Conservation (phyloP, 2,888 invertebrate species). For the Schrankia costaestrigalis region DNA sequence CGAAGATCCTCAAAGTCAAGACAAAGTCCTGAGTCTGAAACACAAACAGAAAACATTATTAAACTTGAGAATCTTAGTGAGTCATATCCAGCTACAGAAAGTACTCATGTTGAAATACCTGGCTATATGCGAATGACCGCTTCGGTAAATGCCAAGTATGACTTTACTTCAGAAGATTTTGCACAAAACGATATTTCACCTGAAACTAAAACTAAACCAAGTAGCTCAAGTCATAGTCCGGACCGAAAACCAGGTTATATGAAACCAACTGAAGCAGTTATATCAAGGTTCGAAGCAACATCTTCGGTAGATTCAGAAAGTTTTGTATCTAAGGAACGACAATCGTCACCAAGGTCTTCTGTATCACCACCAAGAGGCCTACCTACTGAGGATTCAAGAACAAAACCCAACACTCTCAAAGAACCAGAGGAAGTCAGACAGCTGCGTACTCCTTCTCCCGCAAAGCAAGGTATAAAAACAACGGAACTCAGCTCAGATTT, state of each 20-base stretch:
- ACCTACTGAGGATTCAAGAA: constrained; percentile 12
- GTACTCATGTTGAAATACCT: constrained; percentile 11
- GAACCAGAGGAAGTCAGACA: constrained; percentile 32
- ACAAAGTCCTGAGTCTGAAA: constrained; percentile 18
- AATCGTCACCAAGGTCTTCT: constrained; percentile 16
- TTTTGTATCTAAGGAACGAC: constrained; percentile 11
- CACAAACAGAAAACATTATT: no score
- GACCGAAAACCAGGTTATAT: constrained; percentile 30
- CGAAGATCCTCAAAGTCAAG: constrained; percentile 14
- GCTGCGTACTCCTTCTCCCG: constrained; percentile 40
- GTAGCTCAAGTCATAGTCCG: constrained; percentile 25
- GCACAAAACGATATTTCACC: constrained; percentile 19
- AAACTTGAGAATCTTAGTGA: no score
- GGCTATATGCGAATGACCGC: constrained; percentile 24
- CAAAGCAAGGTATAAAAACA: constrained; percentile 33
- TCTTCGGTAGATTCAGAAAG: constrained; percentile 21
- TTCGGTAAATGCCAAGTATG: constrained; percentile 21
- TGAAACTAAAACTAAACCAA: constrained; percentile 12
- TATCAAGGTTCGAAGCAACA: constrained; percentile 23
- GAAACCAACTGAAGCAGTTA: constrained; percentile 24
- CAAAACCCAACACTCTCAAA: constrained; percentile 12
- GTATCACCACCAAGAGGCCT: constrained; percentile 17
- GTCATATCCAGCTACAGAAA: no score
- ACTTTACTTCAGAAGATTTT: constrained; percentile 23
- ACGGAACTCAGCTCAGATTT: constrained; percentile 45